Evolutionary conservation across 2,888 invertebrate species (phyloP).

Genomic region (Pardosa pseudoannulata): DNA sequence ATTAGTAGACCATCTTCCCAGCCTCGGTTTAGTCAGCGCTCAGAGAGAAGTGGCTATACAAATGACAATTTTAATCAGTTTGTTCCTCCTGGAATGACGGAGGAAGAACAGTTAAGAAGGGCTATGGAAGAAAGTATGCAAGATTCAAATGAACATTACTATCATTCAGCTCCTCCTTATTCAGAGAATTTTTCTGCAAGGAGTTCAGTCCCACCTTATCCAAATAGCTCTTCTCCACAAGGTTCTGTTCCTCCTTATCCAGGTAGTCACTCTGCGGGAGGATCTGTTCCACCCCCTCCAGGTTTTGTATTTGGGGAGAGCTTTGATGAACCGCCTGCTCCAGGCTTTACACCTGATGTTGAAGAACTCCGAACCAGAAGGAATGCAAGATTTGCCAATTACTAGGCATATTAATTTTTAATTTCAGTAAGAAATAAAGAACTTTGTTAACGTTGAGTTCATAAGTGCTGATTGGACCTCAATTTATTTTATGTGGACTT

Average conservation of each 20-base stretch:
- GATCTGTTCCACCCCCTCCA: conserved; percentile 29
- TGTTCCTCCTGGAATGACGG: conserved; percentile 66
- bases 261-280: not conserved
- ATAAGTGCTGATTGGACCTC: too few species aligned
- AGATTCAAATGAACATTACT: not conserved
- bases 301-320: conserved; percentile 54
- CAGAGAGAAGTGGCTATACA: conserved; percentile 43
- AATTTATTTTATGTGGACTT: too few species aligned
- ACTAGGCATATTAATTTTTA: not conserved
- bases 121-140: conserved; percentile 66
- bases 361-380: conserved; percentile 44
- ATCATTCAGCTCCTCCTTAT: not conserved
- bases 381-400: conserved; percentile 22
- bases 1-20: conserved; percentile 2
- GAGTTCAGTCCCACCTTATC: not conserved
- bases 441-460: too few species aligned
- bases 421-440: not conserved
- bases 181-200: not conserved
- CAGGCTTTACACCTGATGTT: conserved; percentile 51
- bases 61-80: conserved; percentile 30
- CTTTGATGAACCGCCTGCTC: conserved; percentile 3
- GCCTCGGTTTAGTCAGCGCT: conserved; percentile 33
- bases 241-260: conserved; percentile 31
- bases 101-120: conserved; percentile 64
- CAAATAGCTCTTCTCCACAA: not conserved